These are phyloP conservation scores for Ellobius talpinus DNA, from an alignment of 2,113 vertebrate genomes.

Conservation along the genomic window DNA sequence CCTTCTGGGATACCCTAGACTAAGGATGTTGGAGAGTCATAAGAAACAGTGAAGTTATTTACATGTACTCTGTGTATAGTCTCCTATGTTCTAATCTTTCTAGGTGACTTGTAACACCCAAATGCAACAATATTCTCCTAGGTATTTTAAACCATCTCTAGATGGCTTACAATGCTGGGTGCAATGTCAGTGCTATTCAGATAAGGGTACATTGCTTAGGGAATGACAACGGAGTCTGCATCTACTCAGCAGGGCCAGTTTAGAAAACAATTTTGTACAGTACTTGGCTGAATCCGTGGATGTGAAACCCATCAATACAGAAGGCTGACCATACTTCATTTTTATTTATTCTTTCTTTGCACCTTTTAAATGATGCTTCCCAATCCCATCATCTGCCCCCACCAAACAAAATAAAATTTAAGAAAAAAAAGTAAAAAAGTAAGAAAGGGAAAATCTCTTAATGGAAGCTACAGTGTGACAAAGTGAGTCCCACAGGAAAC, in stretches of 20 bases:
- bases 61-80: not conserved
- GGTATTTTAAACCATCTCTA: not conserved
- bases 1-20: not conserved
- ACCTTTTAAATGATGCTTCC: not conserved
- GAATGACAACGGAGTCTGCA: not conserved
- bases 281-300: not conserved
- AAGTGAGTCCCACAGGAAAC: not conserved
- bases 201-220: not conserved
- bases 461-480: not conserved
- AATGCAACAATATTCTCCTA: not conserved
- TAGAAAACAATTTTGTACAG: not conserved
- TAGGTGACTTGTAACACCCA: not conserved
- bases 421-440: not conserved
- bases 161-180: not conserved
- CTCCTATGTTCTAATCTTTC: not conserved
- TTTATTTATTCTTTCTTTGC: not conserved
- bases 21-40: not conserved
- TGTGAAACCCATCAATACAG: not conserved
- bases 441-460: not conserved
- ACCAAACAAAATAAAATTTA: not conserved
- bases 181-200: not conserved
- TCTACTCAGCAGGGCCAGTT: not conserved
- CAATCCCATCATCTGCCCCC: not conserved
- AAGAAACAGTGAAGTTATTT: not conserved
- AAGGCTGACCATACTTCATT: not conserved